Evolutionary conservation across 2,113 vertebrate species (phyloP).

Genomic region (Pipra filicauda): DNA sequence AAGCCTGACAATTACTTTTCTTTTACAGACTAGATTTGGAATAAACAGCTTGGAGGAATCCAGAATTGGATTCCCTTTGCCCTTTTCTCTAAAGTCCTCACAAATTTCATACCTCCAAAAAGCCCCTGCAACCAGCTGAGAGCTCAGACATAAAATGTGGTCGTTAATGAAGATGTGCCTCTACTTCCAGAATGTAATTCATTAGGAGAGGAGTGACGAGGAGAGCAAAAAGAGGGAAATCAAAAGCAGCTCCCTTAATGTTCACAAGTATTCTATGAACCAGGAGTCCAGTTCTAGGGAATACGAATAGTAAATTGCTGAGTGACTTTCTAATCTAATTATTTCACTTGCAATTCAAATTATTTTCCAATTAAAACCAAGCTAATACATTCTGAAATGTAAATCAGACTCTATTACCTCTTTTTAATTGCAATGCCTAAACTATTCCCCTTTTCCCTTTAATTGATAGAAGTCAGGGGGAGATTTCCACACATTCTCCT

Average conservation of each 20-base stretch:
- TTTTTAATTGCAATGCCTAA: conserved; percentile 53
- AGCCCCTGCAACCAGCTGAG: not conserved
- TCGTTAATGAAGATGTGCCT: conserved; percentile 11
- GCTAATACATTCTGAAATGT: conserved; percentile 71
- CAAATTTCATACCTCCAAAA: not conserved
- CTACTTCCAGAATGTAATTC: not conserved
- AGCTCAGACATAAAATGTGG: not conserved
- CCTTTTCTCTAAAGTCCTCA: not conserved
- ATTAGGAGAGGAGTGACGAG: not conserved
- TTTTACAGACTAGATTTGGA: not conserved
- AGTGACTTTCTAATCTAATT: conserved; percentile 71
- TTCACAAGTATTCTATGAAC: conserved; percentile 15
- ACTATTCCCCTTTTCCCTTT: conserved; percentile 45
- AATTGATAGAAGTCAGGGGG: conserved; percentile 45
- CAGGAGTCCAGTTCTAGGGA: conserved; percentile 43
- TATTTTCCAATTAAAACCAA: conserved; percentile 72
- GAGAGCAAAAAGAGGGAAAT: not conserved
- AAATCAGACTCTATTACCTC: conserved; percentile 68
- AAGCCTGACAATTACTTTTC: not conserved
- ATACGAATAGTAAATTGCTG: conserved; percentile 45
- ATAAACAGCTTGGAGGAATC: not conserved
- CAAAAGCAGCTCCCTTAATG: not conserved
- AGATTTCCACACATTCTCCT: not conserved
- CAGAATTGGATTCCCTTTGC: not conserved
- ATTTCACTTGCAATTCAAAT: conserved; percentile 74